A percentile compares a stretch with the other conserved stretches of the same genome.
Conservation (phyloP, 1,140 invertebrate species). For the Amphibalanus amphitrite region DNA sequence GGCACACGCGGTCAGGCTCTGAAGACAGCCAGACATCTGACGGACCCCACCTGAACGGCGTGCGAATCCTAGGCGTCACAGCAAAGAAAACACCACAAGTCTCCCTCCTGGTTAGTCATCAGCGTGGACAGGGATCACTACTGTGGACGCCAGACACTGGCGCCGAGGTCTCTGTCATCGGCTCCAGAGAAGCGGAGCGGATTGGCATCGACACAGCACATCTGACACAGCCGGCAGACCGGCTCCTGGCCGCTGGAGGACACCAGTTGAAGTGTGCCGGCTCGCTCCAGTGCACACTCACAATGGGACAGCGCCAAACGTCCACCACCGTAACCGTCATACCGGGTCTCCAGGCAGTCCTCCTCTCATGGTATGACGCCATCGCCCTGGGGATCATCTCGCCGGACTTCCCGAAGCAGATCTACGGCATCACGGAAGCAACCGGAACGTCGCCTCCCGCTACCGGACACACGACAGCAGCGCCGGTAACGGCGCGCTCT, state of each 20-base stretch:
- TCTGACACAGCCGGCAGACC: not conserved
- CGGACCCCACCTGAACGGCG: too few species aligned
- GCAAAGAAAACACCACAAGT: too few species aligned
- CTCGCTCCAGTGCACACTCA: not conserved
- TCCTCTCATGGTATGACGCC: conserved; percentile 7
- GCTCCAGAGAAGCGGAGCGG: not conserved
- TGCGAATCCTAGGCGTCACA: not conserved
- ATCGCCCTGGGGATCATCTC: conserved; percentile 3
- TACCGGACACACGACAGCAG: too few species aligned
- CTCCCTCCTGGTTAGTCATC: not conserved
- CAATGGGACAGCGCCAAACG: not conserved
- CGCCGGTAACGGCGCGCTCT: too few species aligned
- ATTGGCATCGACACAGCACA: not conserved
- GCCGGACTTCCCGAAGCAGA: not conserved
- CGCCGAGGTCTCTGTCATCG: conserved; percentile 4
- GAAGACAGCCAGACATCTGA: not conserved
- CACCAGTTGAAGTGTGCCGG: not conserved
- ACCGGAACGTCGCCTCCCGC: too few species aligned
- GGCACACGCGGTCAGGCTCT: not conserved
- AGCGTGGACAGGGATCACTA: not conserved
- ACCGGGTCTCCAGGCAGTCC: not conserved
- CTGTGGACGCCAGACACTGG: conserved; percentile 8
- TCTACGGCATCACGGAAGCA: not conserved
- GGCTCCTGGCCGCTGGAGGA: not conserved
- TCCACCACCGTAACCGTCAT: not conserved